Evolutionary conservation across 2,113 vertebrate genomes (phyloP).

Genomic region (Vulpes ferrilata): DNA sequence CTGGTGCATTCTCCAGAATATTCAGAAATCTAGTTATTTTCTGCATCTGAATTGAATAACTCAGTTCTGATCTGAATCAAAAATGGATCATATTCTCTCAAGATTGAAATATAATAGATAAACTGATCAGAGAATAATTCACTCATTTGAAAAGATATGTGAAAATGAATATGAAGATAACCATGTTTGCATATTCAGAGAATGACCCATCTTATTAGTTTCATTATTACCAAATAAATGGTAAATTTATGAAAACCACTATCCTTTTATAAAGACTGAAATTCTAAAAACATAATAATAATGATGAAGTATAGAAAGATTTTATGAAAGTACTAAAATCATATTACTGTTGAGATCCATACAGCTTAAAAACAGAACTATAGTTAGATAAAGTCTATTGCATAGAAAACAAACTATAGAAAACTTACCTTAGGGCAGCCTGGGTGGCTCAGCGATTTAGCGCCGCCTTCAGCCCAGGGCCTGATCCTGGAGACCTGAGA

Average conservation of each 20-base stretch:
- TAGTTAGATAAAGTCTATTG: not conserved
- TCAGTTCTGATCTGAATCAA: conserved; percentile 6
- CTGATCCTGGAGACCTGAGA: no score
- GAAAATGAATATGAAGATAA: conserved; percentile 49
- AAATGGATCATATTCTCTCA: conserved; percentile 35
- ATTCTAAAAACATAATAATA: conserved; percentile 7
- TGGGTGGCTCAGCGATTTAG: no score
- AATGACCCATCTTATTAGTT: conserved; percentile 43
- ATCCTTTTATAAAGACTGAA: not conserved
- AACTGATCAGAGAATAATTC: conserved; percentile 56
- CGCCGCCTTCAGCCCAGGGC: no score
- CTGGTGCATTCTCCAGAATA: not conserved
- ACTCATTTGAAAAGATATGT: conserved; percentile 52
- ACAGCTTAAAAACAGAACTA: conserved; percentile 55
- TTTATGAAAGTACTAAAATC: conserved; percentile 28
- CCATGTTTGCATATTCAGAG: conserved; percentile 34
- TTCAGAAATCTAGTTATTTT: conserved; percentile 39
- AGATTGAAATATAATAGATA: conserved; percentile 55
- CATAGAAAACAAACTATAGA: not conserved
- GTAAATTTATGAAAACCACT: not conserved
- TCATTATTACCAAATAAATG: conserved; percentile 41
- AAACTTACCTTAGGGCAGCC: not conserved
- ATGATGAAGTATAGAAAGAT: not conserved
- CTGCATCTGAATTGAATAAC: conserved; percentile 10
- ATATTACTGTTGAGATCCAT: not conserved